phyloP scores from a whole-genome alignment of 1,140 invertebrate species.

The Melitaea cinxia region DNA sequence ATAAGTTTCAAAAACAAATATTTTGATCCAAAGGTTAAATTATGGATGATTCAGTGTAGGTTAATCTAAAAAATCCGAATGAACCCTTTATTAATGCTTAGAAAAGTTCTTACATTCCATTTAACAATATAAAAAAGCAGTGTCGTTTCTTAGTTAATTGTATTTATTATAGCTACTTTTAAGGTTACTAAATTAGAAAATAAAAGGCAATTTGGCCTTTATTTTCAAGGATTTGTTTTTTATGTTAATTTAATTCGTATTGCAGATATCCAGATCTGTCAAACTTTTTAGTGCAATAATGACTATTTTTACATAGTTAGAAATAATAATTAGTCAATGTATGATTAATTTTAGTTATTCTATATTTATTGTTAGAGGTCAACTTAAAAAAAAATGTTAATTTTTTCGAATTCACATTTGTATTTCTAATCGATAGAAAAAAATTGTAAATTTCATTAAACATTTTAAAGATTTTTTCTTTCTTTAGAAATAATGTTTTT shows the following conservation, averaged over 20 bases:
- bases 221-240: not conserved
- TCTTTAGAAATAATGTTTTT: too few species aligned
- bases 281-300: conserved; percentile 24
- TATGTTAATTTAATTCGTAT: conserved; percentile 11
- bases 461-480: too few species aligned
- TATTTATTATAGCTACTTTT: conserved; percentile 17
- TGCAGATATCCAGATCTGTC: conserved; percentile 5
- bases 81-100: too few species aligned
- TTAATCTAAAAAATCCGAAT: too few species aligned
- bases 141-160: conserved; percentile 16
- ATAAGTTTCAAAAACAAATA: too few species aligned
- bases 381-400: not conserved
- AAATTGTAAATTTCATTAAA: not conserved
- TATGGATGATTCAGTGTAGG: too few species aligned
- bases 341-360: conserved; percentile 9
- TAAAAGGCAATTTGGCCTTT: not conserved
- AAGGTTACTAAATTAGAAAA: not conserved
- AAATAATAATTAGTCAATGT: conserved; percentile 22
- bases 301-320: conserved; percentile 9
- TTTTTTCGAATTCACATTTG: not conserved
- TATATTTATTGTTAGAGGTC: conserved; percentile 16
- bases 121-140: not conserved
- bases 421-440: not conserved
- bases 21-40: too few species aligned
- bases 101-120: too few species aligned